Base-by-base conservation (phyloP, 2,888 invertebrate genomes). In the Apotomis capreana region DNA sequence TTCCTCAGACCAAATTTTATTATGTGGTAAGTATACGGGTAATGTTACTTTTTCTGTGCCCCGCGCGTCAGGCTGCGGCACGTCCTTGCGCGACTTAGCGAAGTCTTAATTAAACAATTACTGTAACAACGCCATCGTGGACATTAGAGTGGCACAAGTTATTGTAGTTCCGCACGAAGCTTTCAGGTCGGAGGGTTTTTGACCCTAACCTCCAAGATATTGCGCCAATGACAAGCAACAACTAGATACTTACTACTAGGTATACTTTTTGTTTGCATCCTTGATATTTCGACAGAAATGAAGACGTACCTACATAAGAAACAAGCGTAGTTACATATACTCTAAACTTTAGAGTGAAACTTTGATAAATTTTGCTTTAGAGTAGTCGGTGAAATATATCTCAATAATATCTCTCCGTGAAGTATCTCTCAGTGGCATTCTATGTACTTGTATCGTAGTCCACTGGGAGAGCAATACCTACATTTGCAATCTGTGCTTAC, bases 81-180 rank as follows among this genome's bases (percentile, higher is more conserved):
- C 44, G 65, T 57, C 55, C 65, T 57, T 65, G 65, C 44, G 57
- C 58, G 58, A 59, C 57, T 59, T 58, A 40, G 58, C 13, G 44
- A n/a, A 6, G 36, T 59, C 59, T 64, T 70, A 64, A 70, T 70
- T 64, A 70, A 70, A 26, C 59, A 52, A 65, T 70, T 70, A 64
- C 59, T 54, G 46, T 57, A 63, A 51, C 46, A 36, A 54, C 26
- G 26, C 57, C 36, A 36, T 46, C 55, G 26, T n/a, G 59, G 46
- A 36, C 60, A 49, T 49, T 9, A 60, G 36, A 59, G 15, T 51
- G 36, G 36, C 59, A 10, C 54, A 13, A 54, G 64, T 70, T 70
- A 54, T 69, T 49, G 55, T 49, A 5, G 46, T 51, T 62, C 37
- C 55, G 8, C 65, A 65, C 55, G 65, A 57, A 65, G 65, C 65